Base-by-base conservation (phyloP, 2,888 invertebrate genomes). In the Galeruca laticollis region DNA sequence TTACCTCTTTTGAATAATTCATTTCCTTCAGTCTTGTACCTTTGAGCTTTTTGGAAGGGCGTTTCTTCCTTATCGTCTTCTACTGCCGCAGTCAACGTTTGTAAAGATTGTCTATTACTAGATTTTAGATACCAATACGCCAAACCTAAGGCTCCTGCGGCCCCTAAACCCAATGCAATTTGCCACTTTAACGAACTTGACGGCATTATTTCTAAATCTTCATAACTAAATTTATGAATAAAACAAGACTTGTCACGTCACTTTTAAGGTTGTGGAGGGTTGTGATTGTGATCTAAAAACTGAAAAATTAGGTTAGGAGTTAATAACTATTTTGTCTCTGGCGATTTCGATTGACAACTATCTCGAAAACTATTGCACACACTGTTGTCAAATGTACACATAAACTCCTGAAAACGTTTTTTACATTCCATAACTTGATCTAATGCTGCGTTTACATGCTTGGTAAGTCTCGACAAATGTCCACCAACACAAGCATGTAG, bases 11-110 rank as follows among this genome's bases (percentile, higher is more conserved):
- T 93, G 84, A 96, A 98, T 77, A 91, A 90, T 75, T 89, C 89
- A 85, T 99, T 99, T 69, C 98, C 98, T 86, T 94, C 92, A 76
- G 91, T 91, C 87, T 98, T 98, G 76, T 93, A 89, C 78, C 91
- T 89, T 83, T 92, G 92, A 1, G 96, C 95, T 80, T 89, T 88
- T 80, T 93, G 90, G 69, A 94, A 87, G 20, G 92, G 92, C 66
- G 89, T 90, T 80, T 88, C 88, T 8, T 79, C 77, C 54, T 74
- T 72, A 6, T 74, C 60, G 18, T 66, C 51, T 60, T 78, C 78
- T 70, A 13, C 84, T 80, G 63, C 85, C 8, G 68, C 70, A 40
- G 69, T 72, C 15, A 75, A 61, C 49, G 68, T 73, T 68, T 77
- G 74, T 52, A 80, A 66, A 6, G 76, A 69, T 52, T 79, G 73